Percentiles rank a stretch among this genome's conserved stretches.
phyloP scores from a whole-genome alignment of 2,113 vertebrate species.

The Lepisosteus osseus region DNA sequence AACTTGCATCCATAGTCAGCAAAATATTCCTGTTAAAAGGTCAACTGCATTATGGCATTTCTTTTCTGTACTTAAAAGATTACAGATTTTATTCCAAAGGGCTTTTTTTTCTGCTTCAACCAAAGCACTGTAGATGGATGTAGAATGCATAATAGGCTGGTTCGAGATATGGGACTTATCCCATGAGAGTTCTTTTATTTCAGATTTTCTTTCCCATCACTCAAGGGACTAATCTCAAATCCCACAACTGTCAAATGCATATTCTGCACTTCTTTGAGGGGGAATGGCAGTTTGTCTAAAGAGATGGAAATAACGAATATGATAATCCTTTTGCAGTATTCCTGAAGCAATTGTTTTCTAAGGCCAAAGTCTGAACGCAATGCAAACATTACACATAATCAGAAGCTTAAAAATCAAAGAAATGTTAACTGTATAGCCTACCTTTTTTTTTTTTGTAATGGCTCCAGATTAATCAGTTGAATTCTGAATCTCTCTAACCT shows the following conservation, averaged over 20 bases:
- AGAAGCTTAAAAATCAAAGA: not conserved
- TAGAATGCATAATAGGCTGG: not conserved
- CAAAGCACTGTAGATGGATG: not conserved
- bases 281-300: not conserved
- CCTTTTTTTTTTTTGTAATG: no score
- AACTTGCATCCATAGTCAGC: no score
- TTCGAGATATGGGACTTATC: not conserved
- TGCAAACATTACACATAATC: not conserved
- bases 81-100: not conserved
- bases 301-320: not conserved
- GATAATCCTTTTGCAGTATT: not conserved
- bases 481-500: no score
- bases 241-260: not conserved
- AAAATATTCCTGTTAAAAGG: no score
- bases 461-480: no score
- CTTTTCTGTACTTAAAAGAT: not conserved
- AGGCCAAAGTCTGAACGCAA: not conserved
- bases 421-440: no score
- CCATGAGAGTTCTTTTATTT: not conserved
- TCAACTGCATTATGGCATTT: no score
- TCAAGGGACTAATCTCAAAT: not conserved
- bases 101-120: not conserved
- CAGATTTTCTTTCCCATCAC: not conserved
- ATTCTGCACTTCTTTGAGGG: not conserved
- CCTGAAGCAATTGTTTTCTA: not conserved